Percentiles rank a stretch among this genome's conserved stretches.
These are phyloP conservation scores for Hetaerina titia DNA, from an alignment of 2,888 invertebrate genomes.

Conservation along the genomic window DNA sequence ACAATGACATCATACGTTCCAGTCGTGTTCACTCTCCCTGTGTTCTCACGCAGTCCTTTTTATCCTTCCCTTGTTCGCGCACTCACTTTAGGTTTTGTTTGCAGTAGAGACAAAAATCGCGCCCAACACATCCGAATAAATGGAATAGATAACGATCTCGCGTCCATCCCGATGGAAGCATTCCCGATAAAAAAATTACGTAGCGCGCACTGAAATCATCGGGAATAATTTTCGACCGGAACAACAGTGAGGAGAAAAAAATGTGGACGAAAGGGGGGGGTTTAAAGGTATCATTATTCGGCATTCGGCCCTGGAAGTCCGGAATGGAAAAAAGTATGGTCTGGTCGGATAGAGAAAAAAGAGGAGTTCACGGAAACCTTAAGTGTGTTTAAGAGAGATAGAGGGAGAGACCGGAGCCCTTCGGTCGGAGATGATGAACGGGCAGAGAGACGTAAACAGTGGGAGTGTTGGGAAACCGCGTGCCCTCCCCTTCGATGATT, in stretches of 20 bases:
- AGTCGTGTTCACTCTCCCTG: too few relatives aligned
- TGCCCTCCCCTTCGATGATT: not conserved
- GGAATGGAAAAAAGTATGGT: not conserved
- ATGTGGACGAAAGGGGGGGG: not conserved
- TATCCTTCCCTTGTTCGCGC: not conserved
- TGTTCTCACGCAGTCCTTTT: too few relatives aligned
- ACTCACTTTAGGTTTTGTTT: not conserved
- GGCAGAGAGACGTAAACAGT: not conserved
- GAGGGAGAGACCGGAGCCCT: not conserved
- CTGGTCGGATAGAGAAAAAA: not conserved
- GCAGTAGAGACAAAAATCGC: not conserved
- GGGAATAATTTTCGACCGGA: not conserved
- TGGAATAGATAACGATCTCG: not conserved
- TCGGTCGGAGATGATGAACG: not conserved
- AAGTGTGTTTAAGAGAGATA: not conserved
- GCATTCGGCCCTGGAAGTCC: not conserved
- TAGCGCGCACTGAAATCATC: not conserved
- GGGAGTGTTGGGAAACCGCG: constrained; percentile 18
- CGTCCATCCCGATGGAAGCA: not conserved
- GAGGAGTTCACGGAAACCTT: too few relatives aligned
- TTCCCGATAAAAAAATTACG: not conserved
- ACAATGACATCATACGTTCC: too few relatives aligned
- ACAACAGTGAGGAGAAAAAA: not conserved
- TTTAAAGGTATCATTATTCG: not conserved
- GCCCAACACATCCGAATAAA: not conserved